Base-by-base conservation (phyloP, 2,797 vertebrate genomes). In the Hafferia zeledoni region DNA sequence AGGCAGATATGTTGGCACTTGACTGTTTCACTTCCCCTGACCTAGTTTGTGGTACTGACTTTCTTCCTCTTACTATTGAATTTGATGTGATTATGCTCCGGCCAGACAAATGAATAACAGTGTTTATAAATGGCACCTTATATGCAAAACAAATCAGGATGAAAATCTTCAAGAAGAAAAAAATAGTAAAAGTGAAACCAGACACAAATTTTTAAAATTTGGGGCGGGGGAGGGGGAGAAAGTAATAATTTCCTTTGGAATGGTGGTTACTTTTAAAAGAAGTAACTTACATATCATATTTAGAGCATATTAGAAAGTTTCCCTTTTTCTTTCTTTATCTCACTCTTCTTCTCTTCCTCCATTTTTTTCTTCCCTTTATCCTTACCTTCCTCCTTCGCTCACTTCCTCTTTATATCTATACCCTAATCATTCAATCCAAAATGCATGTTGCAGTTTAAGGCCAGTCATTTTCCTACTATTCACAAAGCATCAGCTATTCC, bases 401-500 rank as follows among this genome's bases (percentile, higher is more conserved):
- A 18, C 24, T 60, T 11, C 23, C 27, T 70, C 50, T 78, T 49
- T 63, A 18, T 46, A 14, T 44, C 3, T 64, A 5, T 77, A 28
- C 30, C 52, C 35, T 81, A 81, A 86, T 91, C 11, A 61, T 69
- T 74, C 35, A 37, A 31, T 93, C 57, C n/a, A 89, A 83, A 93
- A 90, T 60, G 65, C 31, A 56, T 79, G 87, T 78, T 96, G 68
- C 61, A 82, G 53, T 94, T 94, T 28, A 79, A 52, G 53, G 41
- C 49, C 84, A 69, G 44, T 67, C 17, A 59, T 90, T 92, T 95
- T 95, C 93, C 82, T 90, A 27, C 77, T 87, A 81, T 67, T 93
- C 64, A 82, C 33, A 84, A 89, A 89, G 44, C 20, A 94, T 96
- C 60, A 94, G 83, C 90, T 95, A 83, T 97, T 97, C 96, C 92